A percentile compares a stretch with the other conserved stretches of the same genome.
Evolutionary conservation across 2,888 invertebrate species (phyloP).

Genomic region (Achlya flavicornis): DNA sequence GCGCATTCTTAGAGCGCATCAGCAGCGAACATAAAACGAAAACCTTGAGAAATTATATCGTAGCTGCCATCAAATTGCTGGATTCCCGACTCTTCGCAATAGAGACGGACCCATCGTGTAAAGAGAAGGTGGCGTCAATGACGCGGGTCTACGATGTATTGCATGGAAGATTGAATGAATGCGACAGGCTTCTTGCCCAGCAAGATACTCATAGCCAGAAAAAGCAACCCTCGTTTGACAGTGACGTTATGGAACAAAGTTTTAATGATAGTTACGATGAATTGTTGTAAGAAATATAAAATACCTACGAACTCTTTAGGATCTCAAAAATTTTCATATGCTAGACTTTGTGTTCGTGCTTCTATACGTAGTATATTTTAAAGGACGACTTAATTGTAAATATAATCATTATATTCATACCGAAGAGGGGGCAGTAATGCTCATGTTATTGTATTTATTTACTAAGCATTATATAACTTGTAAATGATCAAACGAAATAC

Average conservation of each 20-base stretch:
- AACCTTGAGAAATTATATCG: slow-evolving; percentile 78
- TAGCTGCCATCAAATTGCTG: slow-evolving; percentile 77
- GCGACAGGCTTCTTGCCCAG: slow-evolving; percentile 71
- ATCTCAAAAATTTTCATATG: not conserved
- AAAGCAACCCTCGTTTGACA: slow-evolving; percentile 59
- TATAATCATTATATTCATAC: not conserved
- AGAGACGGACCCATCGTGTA: slow-evolving; percentile 78
- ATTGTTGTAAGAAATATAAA: slow-evolving; percentile 49
- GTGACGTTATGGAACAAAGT: slow-evolving; percentile 67
- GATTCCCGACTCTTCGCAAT: slow-evolving; percentile 80
- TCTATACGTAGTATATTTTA: not conserved
- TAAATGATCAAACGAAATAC: slow-evolving; percentile 54
- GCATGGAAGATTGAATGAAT: slow-evolving; percentile 73
- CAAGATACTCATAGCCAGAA: slow-evolving; percentile 57
- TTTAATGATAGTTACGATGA: slow-evolving; percentile 71
- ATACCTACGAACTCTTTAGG: not conserved
- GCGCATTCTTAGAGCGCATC: slow-evolving; percentile 75
- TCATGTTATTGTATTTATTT: slow-evolving; percentile 1
- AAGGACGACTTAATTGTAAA: not conserved
- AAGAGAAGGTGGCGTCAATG: slow-evolving; percentile 80
- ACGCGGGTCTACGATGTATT: slow-evolving; percentile 76
- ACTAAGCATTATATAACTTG: slow-evolving; percentile 22
- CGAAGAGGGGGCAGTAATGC: not conserved
- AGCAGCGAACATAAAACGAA: slow-evolving; percentile 78
- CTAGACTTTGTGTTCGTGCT: not conserved